Conservation (phyloP, 1,140 invertebrate species). For the Rhyacophila brunnea region DNA sequence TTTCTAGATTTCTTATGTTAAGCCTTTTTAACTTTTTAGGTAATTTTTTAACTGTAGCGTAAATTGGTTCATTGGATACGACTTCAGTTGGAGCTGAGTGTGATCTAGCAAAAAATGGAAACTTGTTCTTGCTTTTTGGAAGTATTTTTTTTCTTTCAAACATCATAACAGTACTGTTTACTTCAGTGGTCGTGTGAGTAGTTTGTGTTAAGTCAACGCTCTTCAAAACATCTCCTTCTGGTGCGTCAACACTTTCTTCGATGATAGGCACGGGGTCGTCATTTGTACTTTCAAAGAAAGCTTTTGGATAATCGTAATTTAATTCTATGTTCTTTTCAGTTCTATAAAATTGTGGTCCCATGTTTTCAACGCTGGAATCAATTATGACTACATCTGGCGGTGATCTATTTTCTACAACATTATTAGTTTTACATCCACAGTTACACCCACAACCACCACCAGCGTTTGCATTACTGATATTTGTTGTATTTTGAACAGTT, state of each 20-base stretch:
- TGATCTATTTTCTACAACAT: slow-evolving; percentile 2
- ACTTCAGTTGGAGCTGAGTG: slow-evolving; percentile 51
- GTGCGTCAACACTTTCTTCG: neutral
- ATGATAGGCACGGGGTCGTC: neutral
- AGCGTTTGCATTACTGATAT: neutral
- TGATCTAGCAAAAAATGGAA: slow-evolving; percentile 52
- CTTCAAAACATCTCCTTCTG: slow-evolving; percentile 1
- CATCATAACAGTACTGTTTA: slow-evolving; percentile 52
- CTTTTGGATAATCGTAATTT: slow-evolving; percentile 52
- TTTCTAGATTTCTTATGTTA: slow-evolving; percentile 52
- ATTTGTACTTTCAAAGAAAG: slow-evolving; percentile 14
- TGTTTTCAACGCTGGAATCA: slow-evolving; percentile 4
- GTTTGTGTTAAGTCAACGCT: slow-evolving; percentile 27
- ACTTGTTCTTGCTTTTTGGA: slow-evolving; percentile 38
- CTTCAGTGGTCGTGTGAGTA: slow-evolving; percentile 48
- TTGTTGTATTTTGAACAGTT: slow-evolving; percentile 14
- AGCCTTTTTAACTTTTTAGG: slow-evolving; percentile 50
- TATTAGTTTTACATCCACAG: slow-evolving; percentile 17
- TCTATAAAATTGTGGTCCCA: slow-evolving; percentile 42
- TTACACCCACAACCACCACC: slow-evolving; percentile 5
- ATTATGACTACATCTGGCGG: slow-evolving; percentile 17
- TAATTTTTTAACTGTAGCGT: slow-evolving; percentile 53
- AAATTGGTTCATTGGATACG: slow-evolving; percentile 49
- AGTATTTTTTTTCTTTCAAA: slow-evolving; percentile 50
- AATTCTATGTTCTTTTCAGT: slow-evolving; percentile 55